phyloP scores from a whole-genome alignment of 2,113 vertebrate species.

The Lophotis ruficrista region DNA sequence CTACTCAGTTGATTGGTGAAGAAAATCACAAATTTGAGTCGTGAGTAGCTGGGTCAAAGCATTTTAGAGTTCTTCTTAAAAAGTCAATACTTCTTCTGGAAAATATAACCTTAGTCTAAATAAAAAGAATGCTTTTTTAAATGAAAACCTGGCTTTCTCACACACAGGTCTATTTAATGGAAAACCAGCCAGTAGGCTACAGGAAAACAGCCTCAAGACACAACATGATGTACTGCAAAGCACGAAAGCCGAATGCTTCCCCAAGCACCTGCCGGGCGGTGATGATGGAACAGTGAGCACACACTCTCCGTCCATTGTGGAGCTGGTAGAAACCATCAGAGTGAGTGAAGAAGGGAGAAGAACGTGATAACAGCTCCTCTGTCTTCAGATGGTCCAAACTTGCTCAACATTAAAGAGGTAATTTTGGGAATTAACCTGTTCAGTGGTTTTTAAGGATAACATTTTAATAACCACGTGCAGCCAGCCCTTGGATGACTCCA shows the following conservation, averaged over 20 bases:
- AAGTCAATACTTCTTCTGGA: not conserved
- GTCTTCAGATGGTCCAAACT: not conserved
- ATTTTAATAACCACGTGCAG: not conserved
- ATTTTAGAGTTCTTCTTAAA: not conserved
- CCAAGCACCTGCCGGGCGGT: not conserved
- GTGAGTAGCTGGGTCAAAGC: not conserved
- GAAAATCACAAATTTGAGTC: not conserved
- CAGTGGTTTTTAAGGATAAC: not conserved
- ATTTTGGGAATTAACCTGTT: not conserved
- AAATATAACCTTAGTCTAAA: not conserved
- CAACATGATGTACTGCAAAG: not conserved
- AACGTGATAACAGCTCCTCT: not conserved
- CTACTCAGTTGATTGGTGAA: not conserved
- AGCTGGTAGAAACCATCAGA: not conserved
- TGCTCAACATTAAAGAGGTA: not conserved
- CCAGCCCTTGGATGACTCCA: not conserved
- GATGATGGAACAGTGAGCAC: accelerated
- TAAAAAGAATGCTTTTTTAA: not conserved
- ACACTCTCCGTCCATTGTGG: accelerated
- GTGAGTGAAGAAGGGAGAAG: not conserved
- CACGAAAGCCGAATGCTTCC: not conserved
- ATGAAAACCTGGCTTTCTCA: not conserved
- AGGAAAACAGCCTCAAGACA: not conserved
- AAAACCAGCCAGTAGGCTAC: not conserved
- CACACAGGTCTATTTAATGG: not conserved